Conservation (phyloP, 1,140 invertebrate species). For the Bemisia tabaci region DNA sequence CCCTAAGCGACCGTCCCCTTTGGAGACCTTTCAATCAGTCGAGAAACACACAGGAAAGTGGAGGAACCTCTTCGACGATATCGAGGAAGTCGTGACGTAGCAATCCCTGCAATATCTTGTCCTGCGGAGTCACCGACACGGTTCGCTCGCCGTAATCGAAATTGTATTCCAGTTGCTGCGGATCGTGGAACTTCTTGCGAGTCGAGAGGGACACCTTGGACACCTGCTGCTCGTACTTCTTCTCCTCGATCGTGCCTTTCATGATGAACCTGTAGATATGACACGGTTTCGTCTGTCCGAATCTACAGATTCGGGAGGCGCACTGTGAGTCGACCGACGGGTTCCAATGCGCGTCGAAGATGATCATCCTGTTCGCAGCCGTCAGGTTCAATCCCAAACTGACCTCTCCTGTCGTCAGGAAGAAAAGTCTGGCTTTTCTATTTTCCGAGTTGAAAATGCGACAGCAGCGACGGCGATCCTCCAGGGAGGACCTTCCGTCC, state of each 20-base stretch:
- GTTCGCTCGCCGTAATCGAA: neutral
- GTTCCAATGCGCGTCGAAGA: constrained; percentile 87
- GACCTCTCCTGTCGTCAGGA: constrained; percentile 78
- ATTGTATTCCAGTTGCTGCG: neutral
- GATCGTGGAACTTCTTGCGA: neutral
- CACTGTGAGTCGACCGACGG: constrained; percentile 57
- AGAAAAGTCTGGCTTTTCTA: constrained; percentile 49
- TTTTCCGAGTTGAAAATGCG: constrained; percentile 40
- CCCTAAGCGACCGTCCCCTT: no score
- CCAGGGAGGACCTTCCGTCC: constrained; percentile 39
- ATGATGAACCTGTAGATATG: constrained; percentile 13
- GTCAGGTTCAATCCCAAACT: constrained; percentile 76
- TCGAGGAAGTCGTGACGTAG: no score
- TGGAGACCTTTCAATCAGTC: no score
- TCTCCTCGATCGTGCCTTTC: constrained; percentile 14
- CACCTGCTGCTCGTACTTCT: constrained; percentile 13
- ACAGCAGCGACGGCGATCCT: constrained; percentile 33
- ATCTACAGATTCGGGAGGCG: constrained; percentile 9
- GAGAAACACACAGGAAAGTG: no score
- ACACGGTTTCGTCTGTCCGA: constrained; percentile 12
- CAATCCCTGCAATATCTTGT: neutral
- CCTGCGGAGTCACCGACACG: no score
- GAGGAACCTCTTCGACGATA: no score
- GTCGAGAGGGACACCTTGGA: no score
- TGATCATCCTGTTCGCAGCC: constrained; percentile 76